These are phyloP conservation scores for Listronotus bonariensis DNA, from an alignment of 1,140 invertebrate genomes.

Conservation along the genomic window DNA sequence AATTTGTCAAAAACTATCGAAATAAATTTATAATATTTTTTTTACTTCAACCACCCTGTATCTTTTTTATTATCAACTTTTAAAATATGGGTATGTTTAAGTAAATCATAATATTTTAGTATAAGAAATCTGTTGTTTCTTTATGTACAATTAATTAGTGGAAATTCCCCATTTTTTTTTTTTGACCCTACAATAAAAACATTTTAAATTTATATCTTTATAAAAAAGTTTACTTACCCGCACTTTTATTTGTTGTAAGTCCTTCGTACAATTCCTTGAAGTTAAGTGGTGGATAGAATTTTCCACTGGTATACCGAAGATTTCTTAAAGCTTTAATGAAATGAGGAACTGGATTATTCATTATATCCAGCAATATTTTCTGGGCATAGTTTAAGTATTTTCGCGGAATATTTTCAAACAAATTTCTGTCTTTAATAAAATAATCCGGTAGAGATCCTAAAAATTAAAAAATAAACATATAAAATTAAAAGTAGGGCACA, in stretches of 20 bases:
- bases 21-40: no score
- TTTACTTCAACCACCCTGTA: no score
- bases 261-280: constrained; percentile 66
- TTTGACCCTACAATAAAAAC: no score
- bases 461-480: not conserved
- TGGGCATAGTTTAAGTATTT: constrained; percentile 67
- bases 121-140: no score
- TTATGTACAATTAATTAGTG: no score
- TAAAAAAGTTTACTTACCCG: constrained; percentile 15
- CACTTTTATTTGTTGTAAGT: constrained; percentile 36
- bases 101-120: no score
- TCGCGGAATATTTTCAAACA: constrained; percentile 70
- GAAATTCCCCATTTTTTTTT: not conserved
- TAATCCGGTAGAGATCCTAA: constrained; percentile 68
- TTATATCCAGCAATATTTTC: constrained; percentile 67
- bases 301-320: constrained; percentile 61
- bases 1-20: no score
- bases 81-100: not conserved
- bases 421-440: constrained; percentile 72
- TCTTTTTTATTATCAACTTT: not conserved
- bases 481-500: no score
- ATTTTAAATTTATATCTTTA: no score
- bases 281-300: constrained; percentile 67
- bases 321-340: constrained; percentile 68
- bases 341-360: constrained; percentile 67